phyloP scores from a whole-genome alignment of 1,140 invertebrate genomes.

The Psilanteris sp. region DNA sequence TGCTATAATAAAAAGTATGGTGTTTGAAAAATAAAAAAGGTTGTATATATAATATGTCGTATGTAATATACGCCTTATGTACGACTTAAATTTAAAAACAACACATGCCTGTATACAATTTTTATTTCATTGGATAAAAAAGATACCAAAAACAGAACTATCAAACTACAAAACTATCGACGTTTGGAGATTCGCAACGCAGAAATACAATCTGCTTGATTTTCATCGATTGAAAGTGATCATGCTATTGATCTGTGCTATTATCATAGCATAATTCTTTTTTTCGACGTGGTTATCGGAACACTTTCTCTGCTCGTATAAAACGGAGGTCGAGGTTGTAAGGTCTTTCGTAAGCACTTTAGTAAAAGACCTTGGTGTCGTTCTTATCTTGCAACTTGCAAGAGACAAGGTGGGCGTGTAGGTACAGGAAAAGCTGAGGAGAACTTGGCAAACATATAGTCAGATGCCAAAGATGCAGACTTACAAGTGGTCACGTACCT shows the following conservation, averaged over 20 bases:
- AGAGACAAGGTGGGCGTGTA: slow-evolving; percentile 38
- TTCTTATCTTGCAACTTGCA: slow-evolving; percentile 53
- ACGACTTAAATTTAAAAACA: too few species aligned
- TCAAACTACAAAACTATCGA: too few species aligned
- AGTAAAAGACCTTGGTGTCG: slow-evolving; percentile 45
- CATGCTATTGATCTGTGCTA: slow-evolving; percentile 15
- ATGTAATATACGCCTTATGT: too few species aligned
- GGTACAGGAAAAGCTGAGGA: slow-evolving; percentile 42
- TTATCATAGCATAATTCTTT: slow-evolving; percentile 28
- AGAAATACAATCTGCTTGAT: too few species aligned
- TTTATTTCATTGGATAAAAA: too few species aligned
- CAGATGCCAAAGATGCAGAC: slow-evolving; percentile 57
- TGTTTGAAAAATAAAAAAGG: too few species aligned
- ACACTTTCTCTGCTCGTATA: slow-evolving; percentile 48
- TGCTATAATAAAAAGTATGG: too few species aligned
- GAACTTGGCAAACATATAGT: slow-evolving; percentile 48
- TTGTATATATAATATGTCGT: too few species aligned
- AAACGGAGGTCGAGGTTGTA: slow-evolving; percentile 55
- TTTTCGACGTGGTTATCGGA: slow-evolving; percentile 36
- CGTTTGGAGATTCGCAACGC: too few species aligned
- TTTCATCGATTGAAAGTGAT: background rate
- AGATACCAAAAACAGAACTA: too few species aligned
- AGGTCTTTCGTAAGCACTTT: slow-evolving; percentile 55
- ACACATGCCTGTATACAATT: too few species aligned
- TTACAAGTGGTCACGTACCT: slow-evolving; percentile 48